Percentiles rank a stretch among this genome's conserved stretches.
Evolutionary conservation across 2,113 vertebrate genomes (phyloP).

Genomic region (Cettia cetti): DNA sequence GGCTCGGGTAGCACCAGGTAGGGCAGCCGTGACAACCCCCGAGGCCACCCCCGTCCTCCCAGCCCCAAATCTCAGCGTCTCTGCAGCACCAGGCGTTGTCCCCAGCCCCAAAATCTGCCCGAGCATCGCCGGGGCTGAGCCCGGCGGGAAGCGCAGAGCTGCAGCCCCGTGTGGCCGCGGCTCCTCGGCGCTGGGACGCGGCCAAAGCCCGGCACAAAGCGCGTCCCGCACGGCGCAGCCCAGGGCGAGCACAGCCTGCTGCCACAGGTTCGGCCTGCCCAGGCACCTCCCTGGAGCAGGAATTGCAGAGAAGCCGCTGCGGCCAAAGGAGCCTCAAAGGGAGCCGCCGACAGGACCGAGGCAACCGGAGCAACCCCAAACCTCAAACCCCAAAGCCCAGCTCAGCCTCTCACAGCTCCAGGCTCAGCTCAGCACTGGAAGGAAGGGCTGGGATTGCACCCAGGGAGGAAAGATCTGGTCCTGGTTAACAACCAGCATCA

Average conservation of each 20-base stretch:
- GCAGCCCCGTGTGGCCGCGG: rapidly evolving
- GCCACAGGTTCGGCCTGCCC: background rate
- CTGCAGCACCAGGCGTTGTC: rapidly evolving
- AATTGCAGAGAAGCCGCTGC: background rate
- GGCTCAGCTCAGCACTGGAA: background rate
- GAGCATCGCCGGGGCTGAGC: background rate
- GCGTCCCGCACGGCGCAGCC: rapidly evolving
- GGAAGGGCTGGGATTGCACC: background rate
- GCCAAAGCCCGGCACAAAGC: background rate
- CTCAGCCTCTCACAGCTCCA: too few relatives aligned
- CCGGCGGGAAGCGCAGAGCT: rapidly evolving
- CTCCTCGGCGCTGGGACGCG: rapidly evolving
- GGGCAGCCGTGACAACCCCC: background rate
- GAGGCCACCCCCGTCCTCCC: background rate
- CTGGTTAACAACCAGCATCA: background rate
- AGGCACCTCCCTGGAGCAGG: background rate
- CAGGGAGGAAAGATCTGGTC: background rate
- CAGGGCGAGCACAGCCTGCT: background rate
- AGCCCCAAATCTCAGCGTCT: rapidly evolving
- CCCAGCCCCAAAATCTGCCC: rapidly evolving
- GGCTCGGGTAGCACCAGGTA: background rate
- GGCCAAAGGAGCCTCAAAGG: background rate
- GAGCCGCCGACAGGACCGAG: rapidly evolving
- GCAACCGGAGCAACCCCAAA: background rate
- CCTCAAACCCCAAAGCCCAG: background rate